Base-by-base conservation (phyloP, 1,140 invertebrate genomes). In the Whitmania pigra region DNA sequence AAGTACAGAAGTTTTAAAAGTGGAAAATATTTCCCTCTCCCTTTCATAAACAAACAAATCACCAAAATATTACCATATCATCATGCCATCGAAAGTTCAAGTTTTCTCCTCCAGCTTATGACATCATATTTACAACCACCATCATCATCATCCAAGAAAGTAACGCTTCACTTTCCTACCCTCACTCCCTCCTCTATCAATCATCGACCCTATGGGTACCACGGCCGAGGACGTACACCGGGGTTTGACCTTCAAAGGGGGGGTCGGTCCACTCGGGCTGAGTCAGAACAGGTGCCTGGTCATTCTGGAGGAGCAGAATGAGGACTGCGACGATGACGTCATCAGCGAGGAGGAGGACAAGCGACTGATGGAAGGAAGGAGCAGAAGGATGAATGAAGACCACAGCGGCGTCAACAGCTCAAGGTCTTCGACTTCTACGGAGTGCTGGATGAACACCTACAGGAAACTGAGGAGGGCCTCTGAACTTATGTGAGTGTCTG, bases 401-500 rank as follows among this genome's bases (percentile, higher is more conserved):
- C 22, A 25, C 11, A 31, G 29, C 15, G 57, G 57, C 2, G 57
- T 31, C 29, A 31, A 31, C 22, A 25, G 22, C 22, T 63, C 57
- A 6, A 13, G 22, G 22, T 25, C 57, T 11, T 63, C 57, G 2
- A 25, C 57, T 0, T 25, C 57, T 1, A 31, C 22, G 1, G 57
- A 31, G 22, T 31, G 22, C 11, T 63, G 57, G 57, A 31, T 63
- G 22, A 63, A 63, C 18, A 63, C 57, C 11, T 63, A 63, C 57
- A 63, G 29, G 57, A 63, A 63, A 18, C 29, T 63, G 57, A 63
- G 57, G 57, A 63, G 57, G 57, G 57, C 57, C 11, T 63, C 57
- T 25, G 57, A 63, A 31, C 57, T 63, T 7, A 63, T 63, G 57
- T 63, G 57, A 63, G 57, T n/a, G 57, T 4, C 22, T 63, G 57